Base-by-base conservation (phyloP, 2,113 vertebrate genomes). In the Uropsilus gracilis region DNA sequence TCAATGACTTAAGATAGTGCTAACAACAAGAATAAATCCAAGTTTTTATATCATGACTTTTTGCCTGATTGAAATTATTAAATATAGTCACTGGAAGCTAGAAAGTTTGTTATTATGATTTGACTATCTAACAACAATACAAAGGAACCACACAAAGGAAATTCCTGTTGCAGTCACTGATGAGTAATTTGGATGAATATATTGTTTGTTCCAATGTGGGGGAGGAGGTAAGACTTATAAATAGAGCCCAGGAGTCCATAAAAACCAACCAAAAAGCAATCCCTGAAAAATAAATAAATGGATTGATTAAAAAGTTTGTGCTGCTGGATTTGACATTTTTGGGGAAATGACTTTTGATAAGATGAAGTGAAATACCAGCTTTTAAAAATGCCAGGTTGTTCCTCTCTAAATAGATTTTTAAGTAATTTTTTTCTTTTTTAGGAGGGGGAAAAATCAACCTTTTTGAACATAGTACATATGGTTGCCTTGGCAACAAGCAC, bases 401-500 rank as follows among this genome's bases (percentile, higher is more conserved):
- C 59, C 39, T 82, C 97, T 92, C 55, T 85, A 97, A 97, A 95
- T 53, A 86, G 89, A 4, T 81, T 95, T 95, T 94, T 72, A 85
- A 42, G 37, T 68, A 86, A 88, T 28, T 80, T 37, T 68, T 37
- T 92, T 77, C 69, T 89, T 66, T 85, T 63, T 83, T 55, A 92
- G 55, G 42, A 63, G 44, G 44, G 73, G 93, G 50, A 30, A 46
- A 78, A 93, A n/a, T 71, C 76, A 92, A 95, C 83, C 22, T 88
- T 96, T 94, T 61, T 10, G 10, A 97, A 90, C 39, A 96, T 28
- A 71, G 48, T 94, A 93, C 80, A 73, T 96, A 96, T 94, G 68
- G 94, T 98, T 98, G 75, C 96, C 97, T 92, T 64, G 42, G 97
- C 89, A 98, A 98, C 97, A 68, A 94, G 44, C 50, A 93, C 92